Evolutionary conservation across 2,888 invertebrate species (phyloP), one percentile per base, ranked within the genome.

Genomic region (Drosophila greeni): DNA sequence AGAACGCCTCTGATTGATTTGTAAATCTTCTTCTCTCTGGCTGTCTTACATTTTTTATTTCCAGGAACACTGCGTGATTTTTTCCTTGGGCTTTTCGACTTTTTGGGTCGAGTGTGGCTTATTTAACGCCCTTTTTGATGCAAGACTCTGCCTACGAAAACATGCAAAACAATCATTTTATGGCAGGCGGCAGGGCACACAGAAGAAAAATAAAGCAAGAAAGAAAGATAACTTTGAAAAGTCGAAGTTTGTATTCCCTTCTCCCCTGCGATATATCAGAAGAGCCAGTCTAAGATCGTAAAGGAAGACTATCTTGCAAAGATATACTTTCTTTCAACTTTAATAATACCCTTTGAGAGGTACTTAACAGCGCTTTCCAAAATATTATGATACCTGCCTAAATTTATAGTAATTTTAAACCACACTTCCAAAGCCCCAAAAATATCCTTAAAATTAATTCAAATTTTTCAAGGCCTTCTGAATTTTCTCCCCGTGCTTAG

Each of bases 161-260:
- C 59, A 72, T 69, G 59, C 60, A 67, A 70, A 70, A 66, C 61
- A 36, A 51, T 36, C 8, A 61, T 61, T 31, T 36, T 36, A n/a
- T 31, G 20, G 24, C 12, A 31, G 31, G 18, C 24, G 29, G 39
- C 34, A 29, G 12, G 12, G 16, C 8, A 9, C 18, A 31, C 45
- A 11, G 18, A 31, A 14, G 4, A 9, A 45, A 31, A 45, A 24
- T 5, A 24, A 11, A 8, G 14, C 40, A 23, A 5, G 7, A 23
- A 23, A 2, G 20, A 11, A 20, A 37, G 3, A 2, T 3, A 37
- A 18, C 12, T 37, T 18, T 18, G 12, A 1, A 5, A 40, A 14
- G 23, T 14, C 20, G 40, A 23, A 23, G 23, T 23, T 4, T 23
- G 23, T 14, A 23, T 0, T 14, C 23, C 14, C 39, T 40, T 40